These are phyloP conservation scores for Ispidina lecontei DNA, from an alignment of 2,797 vertebrate species.

Conservation along the genomic window DNA sequence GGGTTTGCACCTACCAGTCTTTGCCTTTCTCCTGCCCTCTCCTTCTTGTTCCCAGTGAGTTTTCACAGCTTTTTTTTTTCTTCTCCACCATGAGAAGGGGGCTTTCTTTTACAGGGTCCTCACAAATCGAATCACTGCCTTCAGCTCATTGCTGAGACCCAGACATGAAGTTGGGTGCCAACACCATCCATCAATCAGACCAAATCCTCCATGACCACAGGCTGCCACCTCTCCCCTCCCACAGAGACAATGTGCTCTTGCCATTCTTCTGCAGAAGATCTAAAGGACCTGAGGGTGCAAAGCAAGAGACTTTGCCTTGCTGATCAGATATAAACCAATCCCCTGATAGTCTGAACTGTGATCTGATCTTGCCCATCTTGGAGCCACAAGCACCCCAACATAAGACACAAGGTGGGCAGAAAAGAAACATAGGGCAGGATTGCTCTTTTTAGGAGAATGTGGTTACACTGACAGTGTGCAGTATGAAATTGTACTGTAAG, in stretches of 20 bases:
- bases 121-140: not conserved
- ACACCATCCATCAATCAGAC: not conserved
- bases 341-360: not conserved
- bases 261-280: not conserved
- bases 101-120: not conserved
- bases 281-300: not conserved
- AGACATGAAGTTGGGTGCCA: not conserved
- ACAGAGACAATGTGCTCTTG: fast-evolving
- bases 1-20: not conserved
- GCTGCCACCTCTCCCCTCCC: not conserved
- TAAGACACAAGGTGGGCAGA: not conserved
- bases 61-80: not conserved
- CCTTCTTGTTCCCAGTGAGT: not conserved
- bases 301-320: not conserved
- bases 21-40: not conserved
- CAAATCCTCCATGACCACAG: not conserved
- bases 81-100: fast-evolving
- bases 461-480: not conserved
- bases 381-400: not conserved
- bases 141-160: not conserved
- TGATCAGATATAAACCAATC: not conserved
- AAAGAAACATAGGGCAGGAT: not conserved
- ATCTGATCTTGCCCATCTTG: not conserved
- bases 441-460: not conserved
- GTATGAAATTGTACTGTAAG: not conserved